Conservation (phyloP, 2,113 vertebrate genomes). For the Dromas ardeola region DNA sequence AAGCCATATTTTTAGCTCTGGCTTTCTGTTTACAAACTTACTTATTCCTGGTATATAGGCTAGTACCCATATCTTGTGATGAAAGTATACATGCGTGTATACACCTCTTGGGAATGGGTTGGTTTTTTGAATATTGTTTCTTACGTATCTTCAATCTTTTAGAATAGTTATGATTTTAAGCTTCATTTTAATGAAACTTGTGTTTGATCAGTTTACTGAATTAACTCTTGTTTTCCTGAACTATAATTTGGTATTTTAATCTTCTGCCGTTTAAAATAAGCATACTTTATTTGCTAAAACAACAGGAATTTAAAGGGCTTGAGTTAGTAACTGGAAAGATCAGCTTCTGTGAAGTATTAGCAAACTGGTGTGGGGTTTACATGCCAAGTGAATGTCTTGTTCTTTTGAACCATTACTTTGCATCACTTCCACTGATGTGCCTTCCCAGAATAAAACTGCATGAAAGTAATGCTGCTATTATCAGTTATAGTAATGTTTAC, state of each 20-base stretch:
- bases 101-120: not conserved
- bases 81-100: not conserved
- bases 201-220: not conserved
- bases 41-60: not conserved
- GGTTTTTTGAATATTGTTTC: not conserved
- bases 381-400: not conserved
- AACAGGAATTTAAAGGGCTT: not conserved
- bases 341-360: not conserved
- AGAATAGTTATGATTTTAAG: not conserved
- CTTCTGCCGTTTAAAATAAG: not conserved
- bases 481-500: not conserved
- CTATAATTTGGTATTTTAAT: not conserved
- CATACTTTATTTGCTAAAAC: not conserved
- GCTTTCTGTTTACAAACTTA: not conserved
- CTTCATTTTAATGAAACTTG: not conserved
- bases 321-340: not conserved
- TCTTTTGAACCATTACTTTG: not conserved
- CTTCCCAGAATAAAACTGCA: not conserved
- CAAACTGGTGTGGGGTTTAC: not conserved
- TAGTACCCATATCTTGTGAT: not conserved
- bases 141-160: not conserved
- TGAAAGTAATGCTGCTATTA: not conserved
- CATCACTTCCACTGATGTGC: not conserved
- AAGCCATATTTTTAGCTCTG: not conserved
- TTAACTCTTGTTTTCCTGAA: not conserved